Percentiles rank a stretch among this genome's conserved stretches.
phyloP scores from a whole-genome alignment of 2,888 invertebrate species.

The Cephus nigrinus region DNA sequence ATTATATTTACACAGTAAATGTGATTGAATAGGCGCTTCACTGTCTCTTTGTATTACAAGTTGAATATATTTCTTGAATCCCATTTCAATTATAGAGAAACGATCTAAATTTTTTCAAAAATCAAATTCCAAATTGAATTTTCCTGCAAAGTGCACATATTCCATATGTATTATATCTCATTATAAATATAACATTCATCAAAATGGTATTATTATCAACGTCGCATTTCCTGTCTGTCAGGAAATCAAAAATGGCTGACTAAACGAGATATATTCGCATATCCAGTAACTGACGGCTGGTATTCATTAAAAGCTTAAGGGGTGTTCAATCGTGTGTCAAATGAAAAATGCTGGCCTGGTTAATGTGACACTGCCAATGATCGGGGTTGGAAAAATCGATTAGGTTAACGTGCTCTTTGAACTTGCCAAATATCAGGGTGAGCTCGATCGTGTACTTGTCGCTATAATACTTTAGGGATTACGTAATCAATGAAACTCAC shows the following conservation, averaged over 20 bases:
- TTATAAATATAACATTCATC: not conserved
- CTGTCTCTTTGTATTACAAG: not conserved
- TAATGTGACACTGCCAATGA: conserved; percentile 3
- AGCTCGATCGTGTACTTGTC: not conserved
- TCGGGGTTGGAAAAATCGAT: not conserved
- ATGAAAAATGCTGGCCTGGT: conserved; percentile 4
- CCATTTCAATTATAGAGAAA: not conserved
- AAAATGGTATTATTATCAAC: not conserved
- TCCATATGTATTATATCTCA: not conserved
- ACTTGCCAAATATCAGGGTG: not conserved
- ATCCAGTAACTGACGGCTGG: not conserved
- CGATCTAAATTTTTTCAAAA: not conserved
- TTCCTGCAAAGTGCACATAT: not conserved
- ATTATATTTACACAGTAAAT: not conserved
- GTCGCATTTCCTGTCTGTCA: not conserved
- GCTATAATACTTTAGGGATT: not conserved
- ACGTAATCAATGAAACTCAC: not conserved
- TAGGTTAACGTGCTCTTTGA: not conserved
- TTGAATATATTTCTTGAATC: not conserved
- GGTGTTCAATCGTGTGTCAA: conserved; percentile 4
- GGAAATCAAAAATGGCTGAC: not conserved
- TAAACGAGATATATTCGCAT: not conserved
- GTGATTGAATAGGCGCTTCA: not conserved
- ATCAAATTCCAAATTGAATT: not conserved
- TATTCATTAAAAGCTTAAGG: conserved; percentile 7